Evolutionary conservation across 1,140 invertebrate genomes (phyloP).

Genomic region (Camponotus floridanus): DNA sequence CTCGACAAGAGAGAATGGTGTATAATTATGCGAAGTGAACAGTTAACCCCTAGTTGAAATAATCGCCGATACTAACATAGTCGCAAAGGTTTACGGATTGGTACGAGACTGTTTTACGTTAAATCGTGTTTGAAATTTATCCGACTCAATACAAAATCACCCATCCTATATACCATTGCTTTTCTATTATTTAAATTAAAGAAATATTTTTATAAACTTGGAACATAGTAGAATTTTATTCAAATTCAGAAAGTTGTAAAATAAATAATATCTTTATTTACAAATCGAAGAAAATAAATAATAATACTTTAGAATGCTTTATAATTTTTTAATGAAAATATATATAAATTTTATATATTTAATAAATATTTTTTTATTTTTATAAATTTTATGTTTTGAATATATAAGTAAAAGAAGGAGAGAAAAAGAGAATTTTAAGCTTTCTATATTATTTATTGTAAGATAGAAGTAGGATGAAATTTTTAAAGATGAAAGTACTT

Average conservation of each 20-base stretch:
- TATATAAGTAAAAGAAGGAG: no score
- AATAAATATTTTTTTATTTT: no score
- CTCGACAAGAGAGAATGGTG: constrained; percentile 37
- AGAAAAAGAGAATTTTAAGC: not conserved
- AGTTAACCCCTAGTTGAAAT: constrained; percentile 78
- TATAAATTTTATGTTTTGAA: not conserved
- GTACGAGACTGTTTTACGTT: not conserved
- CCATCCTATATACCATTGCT: not conserved
- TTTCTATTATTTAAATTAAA: not conserved
- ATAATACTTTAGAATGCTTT: not conserved
- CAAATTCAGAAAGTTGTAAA: not conserved
- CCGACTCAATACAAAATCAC: not conserved
- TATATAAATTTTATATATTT: not conserved
- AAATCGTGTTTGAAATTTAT: not conserved
- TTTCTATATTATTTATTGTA: not conserved
- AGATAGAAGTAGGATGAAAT: not conserved
- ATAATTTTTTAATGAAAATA: not conserved
- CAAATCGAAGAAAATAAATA: not conserved
- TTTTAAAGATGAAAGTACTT: constrained; percentile 3
- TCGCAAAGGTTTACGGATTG: not conserved
- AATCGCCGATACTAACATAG: constrained; percentile 71
- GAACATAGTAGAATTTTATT: not conserved
- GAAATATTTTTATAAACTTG: not conserved
- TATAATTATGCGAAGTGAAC: constrained; percentile 64
- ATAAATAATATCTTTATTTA: not conserved